Evolutionary conservation across 2,888 invertebrate species (phyloP).

Genomic region (Dynastes grantii): DNA sequence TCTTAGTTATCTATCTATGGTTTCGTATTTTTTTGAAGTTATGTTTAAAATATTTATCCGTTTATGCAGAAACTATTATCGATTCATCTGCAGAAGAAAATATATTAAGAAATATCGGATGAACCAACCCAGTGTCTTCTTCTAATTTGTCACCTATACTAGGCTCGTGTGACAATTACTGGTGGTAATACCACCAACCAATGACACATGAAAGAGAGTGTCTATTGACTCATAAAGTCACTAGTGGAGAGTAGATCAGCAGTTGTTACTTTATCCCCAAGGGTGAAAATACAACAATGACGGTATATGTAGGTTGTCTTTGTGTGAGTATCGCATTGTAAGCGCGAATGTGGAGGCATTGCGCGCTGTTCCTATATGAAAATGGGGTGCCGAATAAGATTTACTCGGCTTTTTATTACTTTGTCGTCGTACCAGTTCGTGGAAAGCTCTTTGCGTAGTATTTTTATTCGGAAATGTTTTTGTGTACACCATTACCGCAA

Average conservation of each 20-base stretch:
- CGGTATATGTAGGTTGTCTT: constrained; percentile 1
- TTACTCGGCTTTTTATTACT: constrained; percentile 47
- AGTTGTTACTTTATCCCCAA: constrained; percentile 47
- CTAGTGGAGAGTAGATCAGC: constrained; percentile 55
- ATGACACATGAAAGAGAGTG: constrained; percentile 59
- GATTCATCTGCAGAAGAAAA: too few species aligned
- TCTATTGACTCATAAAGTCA: constrained; percentile 62
- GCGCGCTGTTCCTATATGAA: constrained; percentile 28
- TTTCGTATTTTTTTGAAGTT: too few species aligned
- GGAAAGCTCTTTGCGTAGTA: constrained; percentile 18
- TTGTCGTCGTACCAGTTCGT: background rate
- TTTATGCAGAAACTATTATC: too few species aligned
- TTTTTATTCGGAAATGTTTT: constrained; percentile 32
- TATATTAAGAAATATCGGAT: too few species aligned
- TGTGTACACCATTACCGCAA: constrained; percentile 23
- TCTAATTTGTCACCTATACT: too few species aligned
- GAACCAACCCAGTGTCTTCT: too few species aligned
- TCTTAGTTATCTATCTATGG: too few species aligned
- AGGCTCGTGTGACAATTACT: too few species aligned
- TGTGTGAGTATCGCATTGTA: background rate
- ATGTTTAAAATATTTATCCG: too few species aligned
- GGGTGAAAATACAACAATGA: constrained; percentile 37
- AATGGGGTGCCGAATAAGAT: constrained; percentile 48
- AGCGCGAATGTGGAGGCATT: constrained; percentile 18
- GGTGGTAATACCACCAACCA: background rate